Base-by-base conservation (phyloP, 2,797 vertebrate genomes). In the Cryptoprocta ferox region DNA sequence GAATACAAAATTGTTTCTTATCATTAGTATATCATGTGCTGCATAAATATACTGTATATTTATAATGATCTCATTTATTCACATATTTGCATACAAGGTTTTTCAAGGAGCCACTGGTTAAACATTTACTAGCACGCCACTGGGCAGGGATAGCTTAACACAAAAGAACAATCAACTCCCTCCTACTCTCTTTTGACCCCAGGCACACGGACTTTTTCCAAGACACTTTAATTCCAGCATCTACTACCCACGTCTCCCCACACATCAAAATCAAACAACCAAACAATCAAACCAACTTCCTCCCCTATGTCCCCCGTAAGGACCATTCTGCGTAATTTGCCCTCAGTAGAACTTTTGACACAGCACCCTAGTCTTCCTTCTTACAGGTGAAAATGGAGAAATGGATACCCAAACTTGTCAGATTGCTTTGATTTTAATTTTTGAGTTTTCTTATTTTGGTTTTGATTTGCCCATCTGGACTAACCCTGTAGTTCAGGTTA, bases 211-310 rank as follows among this genome's bases (percentile, higher is more conserved):
- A 35, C 50, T 24, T 76, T 63, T 80, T 68, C 71, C 45, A 28
- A 21, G 13, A 42, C 26, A 76, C 39, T 26, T 37, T 91, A 35
- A 53, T 48, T 73, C 39, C n/a, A 61, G 1, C 1, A 53, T 53
- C 14, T 86, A 32, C 19, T 50, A 42, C 26, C 35, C 3, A 59
- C 2, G 5, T 42, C 6, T 16, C 0, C 4, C 0, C 4, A 68
- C 26, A 30, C 3, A 16, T 35, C 6, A 32, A 76, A 73, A 56
- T 30, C 42, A 65, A 65, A 65, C 28, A 48, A 48, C 28, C 37
- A 30, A 66, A 50, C 1, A 18, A 53, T 32, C 42, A n/a, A 16
- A 71, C 11, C n/a, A 75, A 53, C 2, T 21, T 15, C 10, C 3
- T 89, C 1, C 45, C 3, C 28, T 13, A 28, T 28, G 12, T 26